A percentile compares a stretch with the other conserved stretches of the same genome.
Evolutionary conservation across 2,113 vertebrate species (phyloP).

Genomic region (Chaenogobius annularis): DNA sequence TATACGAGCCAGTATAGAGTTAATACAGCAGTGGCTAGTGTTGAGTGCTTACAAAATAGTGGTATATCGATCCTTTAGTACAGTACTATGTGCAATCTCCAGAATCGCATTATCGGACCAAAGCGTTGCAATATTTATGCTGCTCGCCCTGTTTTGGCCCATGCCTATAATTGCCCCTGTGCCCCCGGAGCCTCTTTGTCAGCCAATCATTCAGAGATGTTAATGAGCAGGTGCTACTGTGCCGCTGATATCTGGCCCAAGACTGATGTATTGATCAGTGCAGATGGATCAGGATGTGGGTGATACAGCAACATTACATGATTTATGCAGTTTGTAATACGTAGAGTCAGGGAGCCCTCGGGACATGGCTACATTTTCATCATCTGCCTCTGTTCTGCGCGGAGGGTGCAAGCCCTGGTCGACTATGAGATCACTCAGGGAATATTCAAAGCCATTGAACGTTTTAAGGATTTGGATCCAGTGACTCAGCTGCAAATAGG

Average conservation of each 20-base stretch:
- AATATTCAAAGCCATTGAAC: slow-evolving; percentile 24
- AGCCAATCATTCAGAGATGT: slow-evolving; percentile 68
- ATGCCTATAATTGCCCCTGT: slow-evolving; percentile 13
- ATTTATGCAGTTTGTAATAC: slow-evolving; percentile 77
- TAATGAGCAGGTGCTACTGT: slow-evolving; percentile 67
- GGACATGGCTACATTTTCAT: slow-evolving; percentile 60
- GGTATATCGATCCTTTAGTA: slow-evolving; percentile 31
- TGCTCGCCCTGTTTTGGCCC: slow-evolving; percentile 42
- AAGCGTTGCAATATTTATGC: slow-evolving; percentile 55
- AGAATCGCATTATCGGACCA: slow-evolving; percentile 49
- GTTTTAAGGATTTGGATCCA: not conserved
- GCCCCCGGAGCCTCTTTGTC: slow-evolving; percentile 39
- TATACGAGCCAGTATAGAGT: not conserved
- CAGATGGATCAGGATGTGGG: slow-evolving; percentile 72
- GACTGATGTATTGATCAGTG: slow-evolving; percentile 75
- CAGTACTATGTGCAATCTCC: slow-evolving; percentile 31
- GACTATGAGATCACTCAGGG: slow-evolving; percentile 22
- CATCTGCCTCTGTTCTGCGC: slow-evolving; percentile 52
- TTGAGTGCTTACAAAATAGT: slow-evolving; percentile 25
- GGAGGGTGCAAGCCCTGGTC: slow-evolving; percentile 20
- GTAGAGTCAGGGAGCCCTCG: slow-evolving; percentile 54
- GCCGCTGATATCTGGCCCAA: slow-evolving; percentile 66
- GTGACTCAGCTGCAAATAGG: not conserved
- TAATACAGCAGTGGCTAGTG: slow-evolving; percentile 7
- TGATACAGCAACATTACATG: slow-evolving; percentile 77